These are phyloP conservation scores for Drosophila kurseongensis DNA, from an alignment of 1,140 invertebrate genomes.

Conservation along the genomic window DNA sequence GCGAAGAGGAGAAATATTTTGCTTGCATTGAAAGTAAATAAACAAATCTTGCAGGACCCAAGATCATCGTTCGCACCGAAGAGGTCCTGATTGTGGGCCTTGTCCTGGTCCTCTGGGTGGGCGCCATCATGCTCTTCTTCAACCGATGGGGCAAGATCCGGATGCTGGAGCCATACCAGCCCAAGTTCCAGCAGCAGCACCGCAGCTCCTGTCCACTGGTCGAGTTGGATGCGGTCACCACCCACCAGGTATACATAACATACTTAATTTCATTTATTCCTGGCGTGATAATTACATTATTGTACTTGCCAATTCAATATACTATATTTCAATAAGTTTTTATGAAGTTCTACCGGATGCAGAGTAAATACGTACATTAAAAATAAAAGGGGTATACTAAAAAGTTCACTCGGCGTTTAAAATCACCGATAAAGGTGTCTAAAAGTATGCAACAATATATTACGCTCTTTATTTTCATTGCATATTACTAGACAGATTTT, in stretches of 20 bases:
- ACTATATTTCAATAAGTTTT: no score
- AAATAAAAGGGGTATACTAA: no score
- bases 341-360: no score
- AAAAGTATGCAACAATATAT: neutral
- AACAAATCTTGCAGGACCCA: constrained; percentile 85
- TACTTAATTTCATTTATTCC: no score
- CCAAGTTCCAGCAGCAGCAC: constrained; percentile 93
- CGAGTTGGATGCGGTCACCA: constrained; percentile 84
- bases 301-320: no score
- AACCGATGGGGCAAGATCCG: constrained; percentile 97
- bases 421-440: neutral
- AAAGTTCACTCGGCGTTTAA: no score
- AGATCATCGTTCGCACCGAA: constrained; percentile 89
- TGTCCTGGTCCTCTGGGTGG: constrained; percentile 94
- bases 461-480: no score
- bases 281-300: no score
- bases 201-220: constrained; percentile 89
- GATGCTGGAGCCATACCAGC: constrained; percentile 96
- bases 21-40: constrained; percentile 9
- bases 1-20: neutral
- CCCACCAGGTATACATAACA: constrained; percentile 67
- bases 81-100: constrained; percentile 94
- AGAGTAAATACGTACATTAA: no score
- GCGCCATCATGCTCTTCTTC: constrained; percentile 94
- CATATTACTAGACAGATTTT: no score